These are phyloP conservation scores for Pantelozetes paolii DNA, from an alignment of 2,888 invertebrate genomes.

Conservation along the genomic window DNA sequence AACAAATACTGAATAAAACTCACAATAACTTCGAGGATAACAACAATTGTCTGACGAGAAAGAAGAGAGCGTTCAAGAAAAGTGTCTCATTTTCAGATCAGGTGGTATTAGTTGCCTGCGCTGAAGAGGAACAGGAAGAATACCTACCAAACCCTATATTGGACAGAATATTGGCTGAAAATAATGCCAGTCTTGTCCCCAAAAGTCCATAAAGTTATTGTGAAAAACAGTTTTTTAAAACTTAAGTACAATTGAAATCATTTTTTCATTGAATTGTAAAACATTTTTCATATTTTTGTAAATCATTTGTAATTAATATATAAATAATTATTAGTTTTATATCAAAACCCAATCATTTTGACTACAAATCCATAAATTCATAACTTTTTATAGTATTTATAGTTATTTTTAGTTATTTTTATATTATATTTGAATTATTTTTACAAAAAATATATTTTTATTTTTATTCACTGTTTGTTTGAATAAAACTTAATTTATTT, in stretches of 20 bases:
- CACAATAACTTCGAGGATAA: neutral
- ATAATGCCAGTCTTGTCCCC: neutral
- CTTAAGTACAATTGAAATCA: neutral
- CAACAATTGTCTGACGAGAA: constrained; percentile 55
- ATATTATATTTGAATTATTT: too few relatives aligned
- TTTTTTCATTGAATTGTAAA: neutral
- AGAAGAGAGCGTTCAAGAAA: constrained; percentile 77
- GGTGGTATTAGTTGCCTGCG: constrained; percentile 84
- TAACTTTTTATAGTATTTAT: too few relatives aligned
- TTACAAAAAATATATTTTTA: too few relatives aligned
- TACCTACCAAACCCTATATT: constrained; percentile 86
- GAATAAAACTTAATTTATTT: too few relatives aligned
- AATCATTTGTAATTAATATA: too few relatives aligned
- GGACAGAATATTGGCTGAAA: constrained; percentile 62
- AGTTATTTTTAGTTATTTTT: neutral
- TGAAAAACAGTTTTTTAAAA: neutral
- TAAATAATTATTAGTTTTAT: too few relatives aligned
- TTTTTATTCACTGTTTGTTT: neutral
- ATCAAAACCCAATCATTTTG: too few relatives aligned
- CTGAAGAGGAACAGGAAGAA: constrained; percentile 84
- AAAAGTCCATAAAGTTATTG: constrained; percentile 23
- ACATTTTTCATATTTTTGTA: constrained; percentile 2
- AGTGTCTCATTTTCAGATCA: constrained; percentile 93
- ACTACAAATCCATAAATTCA: too few relatives aligned
- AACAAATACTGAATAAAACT: neutral